Base-by-base conservation (phyloP, 2,888 invertebrate genomes). In the Morpho achilles region DNA sequence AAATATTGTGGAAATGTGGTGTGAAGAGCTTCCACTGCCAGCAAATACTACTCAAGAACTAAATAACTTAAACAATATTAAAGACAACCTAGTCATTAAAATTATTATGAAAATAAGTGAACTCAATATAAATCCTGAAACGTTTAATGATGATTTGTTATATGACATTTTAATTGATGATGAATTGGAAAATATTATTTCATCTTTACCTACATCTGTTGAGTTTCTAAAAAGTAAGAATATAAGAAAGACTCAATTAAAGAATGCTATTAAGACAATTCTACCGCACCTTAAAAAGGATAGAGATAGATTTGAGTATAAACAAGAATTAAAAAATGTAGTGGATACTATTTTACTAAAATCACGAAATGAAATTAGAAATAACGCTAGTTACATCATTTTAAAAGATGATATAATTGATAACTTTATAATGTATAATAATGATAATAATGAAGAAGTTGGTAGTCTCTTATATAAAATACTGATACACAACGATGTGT, bases 21-120 rank as follows among this genome's bases (percentile, higher is more conserved):
- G 83, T 61, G 59, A 70, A n/a, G 61, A 73, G 61, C 51, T 86
- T 48, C 82, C 79, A 6, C 50, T 84, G 1, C 53, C 64, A 32
- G 64, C 63, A 5, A 62, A 63, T 8, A 69, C 69, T 32, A 50
- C 66, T 41, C 60, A 71, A 59, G 76, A 76, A 40, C 54, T 60
- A 63, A 63, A 64, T 44, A 65, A 63, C 10, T 61, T 59, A 1
- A 68, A 69, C 59, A 58, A 58, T 2, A 63, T 77, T 6, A 77
- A 67, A 69, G 76, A 79, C 39, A 68, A 75, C 22, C 50, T 81
- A 50, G 67, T 66, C 7, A 75, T 74, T 8, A 78, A 74, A 74
- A 74, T 85, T n/a, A 68, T 82, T 3, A 75, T 76, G 22, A 80
- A 80, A 71, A 71, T 84, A 40, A 77, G 73, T 56, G 80, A 84